A percentile compares a stretch with the other conserved stretches of the same genome.
Evolutionary conservation across 64 coral and sea anemone genomes (phyloP).

Genomic region (Pachyseris speciosa): DNA sequence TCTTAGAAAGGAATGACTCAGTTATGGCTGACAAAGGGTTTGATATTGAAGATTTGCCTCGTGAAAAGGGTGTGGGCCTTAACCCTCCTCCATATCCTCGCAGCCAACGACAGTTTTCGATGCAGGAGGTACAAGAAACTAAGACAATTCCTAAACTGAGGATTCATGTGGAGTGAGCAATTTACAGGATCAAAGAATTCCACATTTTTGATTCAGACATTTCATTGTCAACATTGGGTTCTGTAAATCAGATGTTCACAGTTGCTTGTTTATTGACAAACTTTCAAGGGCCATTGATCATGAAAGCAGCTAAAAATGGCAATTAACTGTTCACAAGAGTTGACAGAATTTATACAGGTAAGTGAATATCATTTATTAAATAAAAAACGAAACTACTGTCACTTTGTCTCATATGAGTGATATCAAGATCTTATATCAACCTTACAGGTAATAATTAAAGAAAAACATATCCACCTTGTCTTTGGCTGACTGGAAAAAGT

Average conservation of each 20-base stretch:
- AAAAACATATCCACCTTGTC: slow-evolving; percentile 54
- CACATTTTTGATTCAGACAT: slow-evolving; percentile 55
- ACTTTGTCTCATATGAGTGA: no score
- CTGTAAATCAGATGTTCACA: slow-evolving; percentile 11
- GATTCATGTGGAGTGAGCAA: slow-evolving; percentile 2
- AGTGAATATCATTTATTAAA: no score
- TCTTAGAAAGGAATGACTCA: no score
- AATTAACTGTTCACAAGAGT: background rate
- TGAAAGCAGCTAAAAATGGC: background rate
- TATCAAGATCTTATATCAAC: background rate
- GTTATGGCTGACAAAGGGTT: no score
- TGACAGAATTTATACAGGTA: no score
- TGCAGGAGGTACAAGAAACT: background rate
- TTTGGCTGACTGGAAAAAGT: slow-evolving; percentile 42
- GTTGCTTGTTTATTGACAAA: slow-evolving; percentile 19
- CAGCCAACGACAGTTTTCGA: background rate
- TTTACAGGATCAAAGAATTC: slow-evolving; percentile 34
- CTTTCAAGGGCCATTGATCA: slow-evolving; percentile 19
- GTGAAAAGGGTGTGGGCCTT: slow-evolving; percentile 4
- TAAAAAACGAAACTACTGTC: no score
- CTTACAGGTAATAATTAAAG: slow-evolving; percentile 57
- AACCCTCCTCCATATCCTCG: background rate
- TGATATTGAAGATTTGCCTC: background rate
- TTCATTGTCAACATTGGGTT: slow-evolving; percentile 3
- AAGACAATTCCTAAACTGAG: background rate